Conservation (phyloP, 2,888 invertebrate genomes). For the Lasioglossum morio region DNA sequence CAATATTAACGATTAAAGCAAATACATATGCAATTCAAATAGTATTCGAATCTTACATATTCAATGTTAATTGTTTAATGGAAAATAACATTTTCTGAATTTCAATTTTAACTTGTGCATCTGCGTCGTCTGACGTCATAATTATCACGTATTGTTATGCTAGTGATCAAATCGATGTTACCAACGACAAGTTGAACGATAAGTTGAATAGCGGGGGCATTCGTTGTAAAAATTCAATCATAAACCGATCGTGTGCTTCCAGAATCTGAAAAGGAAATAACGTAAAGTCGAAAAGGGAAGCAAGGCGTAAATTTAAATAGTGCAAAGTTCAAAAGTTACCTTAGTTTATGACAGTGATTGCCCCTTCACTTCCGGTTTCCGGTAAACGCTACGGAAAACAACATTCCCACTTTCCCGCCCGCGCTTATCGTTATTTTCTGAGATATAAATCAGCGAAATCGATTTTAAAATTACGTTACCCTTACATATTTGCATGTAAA, state of each 20-base stretch:
- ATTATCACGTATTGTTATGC: background rate
- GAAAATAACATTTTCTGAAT: constrained; percentile 55
- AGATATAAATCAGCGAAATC: background rate
- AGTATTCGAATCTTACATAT: constrained; percentile 63
- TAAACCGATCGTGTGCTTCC: background rate
- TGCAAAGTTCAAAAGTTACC: background rate
- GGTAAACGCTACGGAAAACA: background rate
- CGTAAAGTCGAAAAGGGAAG: background rate
- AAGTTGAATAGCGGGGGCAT: background rate
- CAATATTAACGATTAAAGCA: background rate
- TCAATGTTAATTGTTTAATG: constrained; percentile 49
- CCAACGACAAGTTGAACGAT: background rate
- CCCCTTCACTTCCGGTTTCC: background rate
- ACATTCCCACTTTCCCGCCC: background rate
- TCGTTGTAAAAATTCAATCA: background rate
- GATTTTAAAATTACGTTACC: background rate
- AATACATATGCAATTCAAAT: background rate
- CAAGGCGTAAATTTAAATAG: background rate
- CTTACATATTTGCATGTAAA: background rate
- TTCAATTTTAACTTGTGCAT: constrained; percentile 19
- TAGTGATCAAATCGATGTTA: constrained; percentile 14
- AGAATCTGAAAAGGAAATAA: background rate
- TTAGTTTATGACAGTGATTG: background rate
- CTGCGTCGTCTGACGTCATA: background rate
- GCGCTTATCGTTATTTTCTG: background rate